Evolutionary conservation across 2,113 vertebrate genomes (phyloP), one percentile per base, ranked within the genome.

Genomic region (Salvelinus alpinus): DNA sequence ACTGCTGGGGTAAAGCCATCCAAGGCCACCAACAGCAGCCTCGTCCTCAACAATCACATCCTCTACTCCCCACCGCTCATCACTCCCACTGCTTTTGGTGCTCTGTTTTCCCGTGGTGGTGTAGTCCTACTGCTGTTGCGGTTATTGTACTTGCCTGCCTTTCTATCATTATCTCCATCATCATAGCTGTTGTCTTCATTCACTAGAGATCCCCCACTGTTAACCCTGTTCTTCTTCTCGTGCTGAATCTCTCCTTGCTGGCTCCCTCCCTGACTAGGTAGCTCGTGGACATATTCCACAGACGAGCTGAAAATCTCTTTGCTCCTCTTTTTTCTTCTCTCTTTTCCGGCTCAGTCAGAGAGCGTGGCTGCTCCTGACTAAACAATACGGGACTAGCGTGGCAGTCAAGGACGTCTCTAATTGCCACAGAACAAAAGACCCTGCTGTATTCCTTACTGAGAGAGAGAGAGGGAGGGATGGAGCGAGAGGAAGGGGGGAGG

Each of bases 371-470:
- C 75, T 85, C 90, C 86, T 79, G 74, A 85, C 83, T 83, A 83
- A 80, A 84, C 84, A 84, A 88, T 87, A 83, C 74, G 69, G 67
- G 24, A 73, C 57, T 20, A 51, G 64, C 84, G 82, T 77, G 59
- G 64, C 86, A 88, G 86, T 89, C 90, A 92, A 92, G 88, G 88
- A 89, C 86, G 60, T 85, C 80, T 84, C 75, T 86, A 85, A 90
- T 87, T 75, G 87, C 87, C 72, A 82, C 74, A 87, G 90, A 90
- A 92, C 88, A 90, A 89, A 90, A 89, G 88, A 16, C 38, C 24
- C 20, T 6, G 29, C 44, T 47, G 68, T n/a, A 34, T 62, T 62
- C 59, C 59, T 54, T 54, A 54, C 51, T 44, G 73, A 34, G 57
- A 22, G 48, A 16, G 47, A 59, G 48, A 16, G 47, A 59, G 51